phyloP scores from a whole-genome alignment of 2,888 invertebrate species.

The Lochmaea crataegi region DNA sequence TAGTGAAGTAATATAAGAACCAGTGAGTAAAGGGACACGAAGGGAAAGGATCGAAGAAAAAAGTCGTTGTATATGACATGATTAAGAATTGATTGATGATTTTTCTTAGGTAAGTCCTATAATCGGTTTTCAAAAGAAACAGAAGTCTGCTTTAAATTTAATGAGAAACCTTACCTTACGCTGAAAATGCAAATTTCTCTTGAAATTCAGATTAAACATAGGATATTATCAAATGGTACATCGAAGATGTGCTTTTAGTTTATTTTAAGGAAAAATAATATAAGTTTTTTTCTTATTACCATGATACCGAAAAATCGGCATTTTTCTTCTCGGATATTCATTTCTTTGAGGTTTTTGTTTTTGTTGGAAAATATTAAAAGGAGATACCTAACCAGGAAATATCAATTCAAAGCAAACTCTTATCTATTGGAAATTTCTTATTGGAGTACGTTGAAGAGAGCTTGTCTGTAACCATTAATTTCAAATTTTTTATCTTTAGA shows the following conservation, averaged over 20 bases:
- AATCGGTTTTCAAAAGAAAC: constrained; percentile 7
- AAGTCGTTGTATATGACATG: constrained; percentile 16
- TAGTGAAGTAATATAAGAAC: background rate
- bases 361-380: background rate
- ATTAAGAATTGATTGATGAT: constrained; percentile 23
- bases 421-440: background rate
- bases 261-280: background rate
- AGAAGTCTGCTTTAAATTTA: background rate
- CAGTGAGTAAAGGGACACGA: background rate
- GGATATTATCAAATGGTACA: background rate
- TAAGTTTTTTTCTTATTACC: background rate
- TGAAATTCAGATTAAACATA: constrained; percentile 1
- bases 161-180: background rate
- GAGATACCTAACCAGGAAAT: background rate
- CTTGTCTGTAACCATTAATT: background rate
- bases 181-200: background rate
- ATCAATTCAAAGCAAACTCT: background rate
- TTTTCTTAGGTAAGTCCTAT: background rate
- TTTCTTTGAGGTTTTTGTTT: background rate
- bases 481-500: background rate
- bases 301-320: background rate
- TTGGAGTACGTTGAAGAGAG: background rate
- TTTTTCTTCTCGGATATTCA: background rate
- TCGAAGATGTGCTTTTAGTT: background rate
- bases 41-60: background rate